Conservation (phyloP, 2,888 invertebrate species). For the Alentia gelatinosa region DNA sequence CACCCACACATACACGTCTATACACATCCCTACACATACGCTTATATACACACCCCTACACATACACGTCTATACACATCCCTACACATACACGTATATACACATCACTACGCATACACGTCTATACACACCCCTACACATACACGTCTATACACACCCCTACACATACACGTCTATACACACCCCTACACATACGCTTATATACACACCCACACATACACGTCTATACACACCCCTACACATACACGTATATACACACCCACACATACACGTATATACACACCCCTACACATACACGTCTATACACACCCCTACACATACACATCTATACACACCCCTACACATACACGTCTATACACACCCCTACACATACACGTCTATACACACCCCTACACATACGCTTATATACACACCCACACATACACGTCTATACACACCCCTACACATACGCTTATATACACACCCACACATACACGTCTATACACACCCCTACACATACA, state of each 20-base stretch:
- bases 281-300: too few relatives aligned
- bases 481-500: too few relatives aligned
- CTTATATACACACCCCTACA: background rate
- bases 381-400: background rate
- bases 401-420: background rate
- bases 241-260: too few relatives aligned
- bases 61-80: background rate
- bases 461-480: background rate
- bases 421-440: background rate
- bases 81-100: too few relatives aligned
- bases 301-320: background rate
- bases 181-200: too few relatives aligned
- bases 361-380: background rate
- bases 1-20: background rate
- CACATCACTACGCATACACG: background rate
- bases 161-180: background rate
- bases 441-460: background rate
- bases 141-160: background rate
- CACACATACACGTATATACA: background rate
- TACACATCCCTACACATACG: background rate
- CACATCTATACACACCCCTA: background rate
- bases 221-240: too few relatives aligned
- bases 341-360: background rate
- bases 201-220: too few relatives aligned
- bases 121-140: too few relatives aligned